Percentiles rank a stretch among this genome's conserved stretches.
Conservation (phyloP, 2,113 vertebrate genomes). For the Dipodomys merriami region DNA sequence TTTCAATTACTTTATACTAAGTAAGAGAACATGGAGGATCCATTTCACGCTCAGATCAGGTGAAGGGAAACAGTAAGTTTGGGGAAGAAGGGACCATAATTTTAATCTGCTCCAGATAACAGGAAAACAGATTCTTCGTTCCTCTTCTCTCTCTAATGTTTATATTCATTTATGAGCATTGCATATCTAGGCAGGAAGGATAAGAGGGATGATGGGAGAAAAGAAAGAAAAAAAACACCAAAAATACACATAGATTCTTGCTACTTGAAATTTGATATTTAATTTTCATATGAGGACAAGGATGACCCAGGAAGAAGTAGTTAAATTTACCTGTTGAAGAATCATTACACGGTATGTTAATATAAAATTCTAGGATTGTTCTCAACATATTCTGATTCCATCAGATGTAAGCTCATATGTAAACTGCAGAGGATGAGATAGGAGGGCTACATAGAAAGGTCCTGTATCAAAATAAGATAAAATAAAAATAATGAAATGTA, state of each 20-base stretch:
- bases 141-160: background rate
- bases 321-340: constrained; percentile 6
- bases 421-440: background rate
- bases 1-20: background rate
- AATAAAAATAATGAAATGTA: background rate
- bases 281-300: background rate
- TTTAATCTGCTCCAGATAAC: background rate
- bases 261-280: background rate
- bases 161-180: background rate
- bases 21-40: background rate
- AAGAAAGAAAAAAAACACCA: background rate
- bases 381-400: background rate
- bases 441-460: background rate
- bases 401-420: background rate
- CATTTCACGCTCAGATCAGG: background rate
- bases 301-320: background rate
- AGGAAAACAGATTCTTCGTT: background rate
- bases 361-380: background rate
- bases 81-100: background rate
- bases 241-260: background rate
- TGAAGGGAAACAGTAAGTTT: background rate
- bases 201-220: background rate
- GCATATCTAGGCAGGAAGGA: background rate
- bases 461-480: background rate
- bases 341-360: background rate